Evolutionary conservation across 2,797 vertebrate genomes (phyloP).

Genomic region (Xyrichtys novacula): DNA sequence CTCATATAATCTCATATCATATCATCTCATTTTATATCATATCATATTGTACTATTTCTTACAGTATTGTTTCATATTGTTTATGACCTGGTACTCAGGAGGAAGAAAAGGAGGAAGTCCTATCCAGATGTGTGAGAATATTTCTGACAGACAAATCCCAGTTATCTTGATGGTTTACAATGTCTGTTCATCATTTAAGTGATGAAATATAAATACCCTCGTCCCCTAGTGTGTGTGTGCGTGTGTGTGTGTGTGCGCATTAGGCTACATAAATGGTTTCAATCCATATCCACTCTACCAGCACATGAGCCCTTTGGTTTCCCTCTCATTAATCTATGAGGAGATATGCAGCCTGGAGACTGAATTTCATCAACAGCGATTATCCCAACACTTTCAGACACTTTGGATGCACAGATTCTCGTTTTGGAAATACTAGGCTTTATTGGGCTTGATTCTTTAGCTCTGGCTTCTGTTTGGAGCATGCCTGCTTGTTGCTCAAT

Average conservation of each 20-base stretch:
- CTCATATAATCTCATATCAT: too few species aligned
- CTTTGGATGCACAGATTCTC: conserved; percentile 67
- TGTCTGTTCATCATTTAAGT: conserved; percentile 19
- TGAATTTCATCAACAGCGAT: conserved; percentile 78
- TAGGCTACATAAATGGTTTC: conserved; percentile 52
- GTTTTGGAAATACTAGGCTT: conserved; percentile 70
- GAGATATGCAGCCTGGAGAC: conserved; percentile 57
- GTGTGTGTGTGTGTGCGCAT: conserved; percentile 40
- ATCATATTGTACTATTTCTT: too few species aligned
- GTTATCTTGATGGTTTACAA: conserved; percentile 32
- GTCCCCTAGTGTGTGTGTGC: background rate
- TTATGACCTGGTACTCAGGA: too few species aligned
- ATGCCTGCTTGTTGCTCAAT: conserved; percentile 80
- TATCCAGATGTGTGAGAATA: too few species aligned
- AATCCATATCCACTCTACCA: conserved; percentile 72
- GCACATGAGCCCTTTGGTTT: conserved; percentile 58
- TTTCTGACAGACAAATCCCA: background rate
- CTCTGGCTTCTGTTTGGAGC: conserved; percentile 74
- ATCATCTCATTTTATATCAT: too few species aligned
- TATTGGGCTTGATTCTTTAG: conserved; percentile 77
- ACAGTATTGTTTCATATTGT: too few species aligned
- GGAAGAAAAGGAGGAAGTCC: too few species aligned
- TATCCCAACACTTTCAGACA: conserved; percentile 71
- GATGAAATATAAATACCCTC: conserved; percentile 46
- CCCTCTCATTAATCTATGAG: conserved; percentile 63